These are phyloP conservation scores for Varanus salvator DNA, from an alignment of 2,113 vertebrate species.

Conservation along the genomic window DNA sequence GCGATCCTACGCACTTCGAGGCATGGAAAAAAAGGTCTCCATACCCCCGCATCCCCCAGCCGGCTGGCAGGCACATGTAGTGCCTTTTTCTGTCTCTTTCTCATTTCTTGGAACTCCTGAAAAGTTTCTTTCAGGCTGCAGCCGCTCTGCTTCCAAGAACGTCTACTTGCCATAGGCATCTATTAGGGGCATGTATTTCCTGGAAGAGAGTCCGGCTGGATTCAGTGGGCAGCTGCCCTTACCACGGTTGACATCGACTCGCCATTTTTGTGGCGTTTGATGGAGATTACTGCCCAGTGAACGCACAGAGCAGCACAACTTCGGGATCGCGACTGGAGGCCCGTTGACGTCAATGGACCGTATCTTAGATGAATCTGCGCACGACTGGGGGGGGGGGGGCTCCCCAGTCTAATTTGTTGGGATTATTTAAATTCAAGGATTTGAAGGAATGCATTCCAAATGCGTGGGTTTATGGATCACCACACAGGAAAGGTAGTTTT, in stretches of 20 bases:
- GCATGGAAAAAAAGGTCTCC: no score
- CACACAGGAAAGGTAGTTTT: neutral
- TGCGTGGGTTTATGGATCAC: neutral
- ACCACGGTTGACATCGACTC: no score
- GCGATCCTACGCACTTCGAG: no score
- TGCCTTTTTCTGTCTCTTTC: no score
- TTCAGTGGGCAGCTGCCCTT: neutral
- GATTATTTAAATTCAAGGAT: neutral
- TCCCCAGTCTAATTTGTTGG: neutral
- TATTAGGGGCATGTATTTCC: neutral
- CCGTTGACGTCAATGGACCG: neutral
- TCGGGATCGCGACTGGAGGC: neutral
- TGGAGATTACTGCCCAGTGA: neutral
- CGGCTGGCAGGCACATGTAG: no score
- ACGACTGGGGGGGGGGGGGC: no score
- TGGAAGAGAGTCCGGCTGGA: neutral
- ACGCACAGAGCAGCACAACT: neutral
- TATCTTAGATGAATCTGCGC: no score
- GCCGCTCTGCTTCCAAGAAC: neutral
- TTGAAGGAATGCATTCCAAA: neutral
- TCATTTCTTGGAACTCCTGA: no score
- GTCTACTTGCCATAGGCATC: neutral
- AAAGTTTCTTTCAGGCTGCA: neutral
- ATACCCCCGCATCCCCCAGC: no score
- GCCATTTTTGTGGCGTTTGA: no score